These are phyloP conservation scores for Platygyra sinensis DNA, from an alignment of 64 coral and sea anemone species.

Conservation along the genomic window DNA sequence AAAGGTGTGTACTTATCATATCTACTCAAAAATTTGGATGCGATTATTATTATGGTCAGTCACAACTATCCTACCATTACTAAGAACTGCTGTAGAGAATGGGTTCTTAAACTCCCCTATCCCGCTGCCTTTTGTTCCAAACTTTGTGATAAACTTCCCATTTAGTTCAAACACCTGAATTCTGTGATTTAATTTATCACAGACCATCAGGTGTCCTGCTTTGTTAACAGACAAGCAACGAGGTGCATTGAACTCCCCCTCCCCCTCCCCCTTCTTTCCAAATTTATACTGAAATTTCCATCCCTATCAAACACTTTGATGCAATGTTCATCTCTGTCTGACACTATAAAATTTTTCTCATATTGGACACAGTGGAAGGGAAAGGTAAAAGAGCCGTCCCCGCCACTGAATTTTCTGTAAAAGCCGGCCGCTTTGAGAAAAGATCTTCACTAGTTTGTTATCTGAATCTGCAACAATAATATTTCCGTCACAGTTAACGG, in stretches of 20 bases:
- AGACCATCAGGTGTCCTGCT: slow-evolving; percentile 48
- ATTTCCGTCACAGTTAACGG: slow-evolving; percentile 5
- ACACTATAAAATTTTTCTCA: background rate
- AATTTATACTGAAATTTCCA: slow-evolving; percentile 38
- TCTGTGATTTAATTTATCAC: slow-evolving; percentile 60
- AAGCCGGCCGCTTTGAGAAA: background rate
- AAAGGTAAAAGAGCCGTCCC: background rate
- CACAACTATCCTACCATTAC: slow-evolving; percentile 2
- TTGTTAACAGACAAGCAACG: slow-evolving; percentile 56
- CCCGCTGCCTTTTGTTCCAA: slow-evolving; percentile 65
- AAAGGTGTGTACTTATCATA: too few species aligned
- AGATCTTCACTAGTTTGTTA: background rate
- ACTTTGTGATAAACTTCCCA: slow-evolving; percentile 50
- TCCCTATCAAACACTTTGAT: slow-evolving; percentile 52
- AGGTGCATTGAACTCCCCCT: slow-evolving; percentile 24
- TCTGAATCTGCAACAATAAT: background rate
- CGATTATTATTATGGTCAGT: background rate
- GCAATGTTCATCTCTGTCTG: background rate
- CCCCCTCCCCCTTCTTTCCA: slow-evolving; percentile 12
- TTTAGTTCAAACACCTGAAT: slow-evolving; percentile 60
- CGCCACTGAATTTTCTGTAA: background rate
- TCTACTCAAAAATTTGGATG: background rate
- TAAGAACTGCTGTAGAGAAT: background rate
- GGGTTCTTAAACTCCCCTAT: slow-evolving; percentile 56
- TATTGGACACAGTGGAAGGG: background rate